Evolutionary conservation across 2,113 vertebrate genomes (phyloP).

Genomic region (Lophotis ruficrista): DNA sequence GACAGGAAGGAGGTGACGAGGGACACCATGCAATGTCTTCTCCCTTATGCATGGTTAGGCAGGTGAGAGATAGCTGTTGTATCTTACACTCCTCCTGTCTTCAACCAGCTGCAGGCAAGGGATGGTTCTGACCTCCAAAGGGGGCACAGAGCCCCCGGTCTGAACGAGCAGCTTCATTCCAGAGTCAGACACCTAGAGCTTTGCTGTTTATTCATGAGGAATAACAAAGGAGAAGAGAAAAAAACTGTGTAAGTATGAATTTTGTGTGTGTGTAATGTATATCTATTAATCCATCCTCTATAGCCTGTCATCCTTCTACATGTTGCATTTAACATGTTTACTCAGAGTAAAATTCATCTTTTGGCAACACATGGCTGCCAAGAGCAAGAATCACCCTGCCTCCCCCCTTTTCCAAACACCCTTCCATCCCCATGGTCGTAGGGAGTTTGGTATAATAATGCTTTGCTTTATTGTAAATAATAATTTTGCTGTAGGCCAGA

Average conservation of each 20-base stretch:
- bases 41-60: neutral
- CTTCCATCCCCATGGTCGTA: neutral
- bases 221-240: neutral
- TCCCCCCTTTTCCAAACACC: neutral
- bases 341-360: neutral
- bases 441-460: neutral
- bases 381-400: neutral
- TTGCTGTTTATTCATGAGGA: neutral
- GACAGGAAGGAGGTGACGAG: neutral
- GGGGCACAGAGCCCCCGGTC: neutral
- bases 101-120: neutral
- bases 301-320: neutral
- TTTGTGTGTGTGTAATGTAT: neutral
- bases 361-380: neutral
- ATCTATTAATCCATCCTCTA: neutral
- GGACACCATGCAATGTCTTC: neutral
- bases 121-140: neutral
- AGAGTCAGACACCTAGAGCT: neutral
- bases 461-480: neutral
- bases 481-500: slow-evolving; percentile 32
- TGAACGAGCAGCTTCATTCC: neutral
- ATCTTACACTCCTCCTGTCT: neutral
- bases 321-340: neutral
- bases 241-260: neutral
- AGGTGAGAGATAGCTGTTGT: neutral